Percentiles rank a stretch among this genome's conserved stretches.
Conservation (phyloP, 1,140 invertebrate species). For the Bradysia coprophila region DNA sequence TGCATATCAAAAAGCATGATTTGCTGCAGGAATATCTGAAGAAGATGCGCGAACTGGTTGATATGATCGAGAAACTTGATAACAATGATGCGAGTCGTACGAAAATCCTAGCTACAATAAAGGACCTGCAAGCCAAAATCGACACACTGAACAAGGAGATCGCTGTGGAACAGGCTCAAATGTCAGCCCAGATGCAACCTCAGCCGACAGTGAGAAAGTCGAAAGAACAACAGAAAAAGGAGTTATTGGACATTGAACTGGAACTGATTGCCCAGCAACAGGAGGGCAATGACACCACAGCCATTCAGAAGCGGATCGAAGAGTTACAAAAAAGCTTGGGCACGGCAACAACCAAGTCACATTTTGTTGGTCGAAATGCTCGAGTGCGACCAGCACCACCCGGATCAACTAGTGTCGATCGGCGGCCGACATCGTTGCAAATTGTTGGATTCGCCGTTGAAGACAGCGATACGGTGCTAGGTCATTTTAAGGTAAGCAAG, state of each 20-base stretch:
- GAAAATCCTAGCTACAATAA: conserved; percentile 17
- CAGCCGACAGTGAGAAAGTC: conserved; percentile 14
- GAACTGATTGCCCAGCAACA: conserved; percentile 22
- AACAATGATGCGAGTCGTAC: conserved; percentile 15
- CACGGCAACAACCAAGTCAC: conserved; percentile 3
- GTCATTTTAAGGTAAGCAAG: conserved; percentile 19
- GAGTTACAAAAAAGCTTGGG: conserved; percentile 21
- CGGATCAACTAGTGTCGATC: conserved; percentile 10
- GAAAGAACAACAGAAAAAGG: conserved; percentile 23
- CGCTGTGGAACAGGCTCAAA: conserved; percentile 18
- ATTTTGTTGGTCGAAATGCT: conserved; percentile 9
- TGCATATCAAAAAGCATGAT: conserved; percentile 21
- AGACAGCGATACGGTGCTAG: conserved; percentile 20
- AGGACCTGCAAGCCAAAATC: conserved; percentile 18
- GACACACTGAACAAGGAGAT: conserved; percentile 21
- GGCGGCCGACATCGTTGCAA: conserved; percentile 18
- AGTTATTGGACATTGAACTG: conserved; percentile 21
- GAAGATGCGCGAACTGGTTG: conserved; percentile 20
- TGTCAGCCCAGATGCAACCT: conserved; percentile 18
- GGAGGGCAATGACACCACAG: conserved; percentile 21
- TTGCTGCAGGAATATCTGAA: conserved; percentile 21
- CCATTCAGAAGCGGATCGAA: conserved; percentile 19
- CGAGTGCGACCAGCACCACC: conserved; percentile 5
- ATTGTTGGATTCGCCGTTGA: conserved; percentile 20
- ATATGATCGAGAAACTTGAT: conserved; percentile 19